Evolutionary conservation across 2,797 vertebrate genomes (phyloP).

Genomic region (Etheostoma nigrum): DNA sequence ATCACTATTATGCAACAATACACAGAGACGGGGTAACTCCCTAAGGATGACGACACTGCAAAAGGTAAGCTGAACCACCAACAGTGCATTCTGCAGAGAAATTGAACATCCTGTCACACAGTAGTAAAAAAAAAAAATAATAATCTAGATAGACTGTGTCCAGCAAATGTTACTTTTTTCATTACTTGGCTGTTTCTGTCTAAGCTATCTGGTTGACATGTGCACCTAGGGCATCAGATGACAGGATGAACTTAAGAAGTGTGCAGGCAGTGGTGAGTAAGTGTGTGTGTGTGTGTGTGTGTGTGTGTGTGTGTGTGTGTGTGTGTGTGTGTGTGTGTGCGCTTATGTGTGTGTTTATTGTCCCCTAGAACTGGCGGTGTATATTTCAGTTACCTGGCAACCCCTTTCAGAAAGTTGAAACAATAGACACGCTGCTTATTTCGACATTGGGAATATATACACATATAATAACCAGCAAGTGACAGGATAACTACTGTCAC

Average conservation of each 20-base stretch:
- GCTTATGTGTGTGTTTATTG: not conserved
- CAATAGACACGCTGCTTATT: constrained; percentile 38
- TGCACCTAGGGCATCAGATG: constrained; percentile 58
- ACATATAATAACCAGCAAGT: not conserved
- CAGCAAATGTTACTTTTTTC: not conserved
- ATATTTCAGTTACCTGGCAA: constrained; percentile 79
- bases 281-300: constrained; percentile 28
- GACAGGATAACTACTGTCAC: not conserved
- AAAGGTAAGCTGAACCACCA: too few relatives aligned
- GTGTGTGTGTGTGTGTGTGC: constrained; percentile 21
- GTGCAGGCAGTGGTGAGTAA: constrained; percentile 9
- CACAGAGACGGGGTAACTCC: constrained; percentile 8
- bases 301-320: constrained; percentile 15
- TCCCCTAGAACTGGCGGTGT: constrained; percentile 54
- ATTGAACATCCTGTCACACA: not conserved
- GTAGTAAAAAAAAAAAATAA: not conserved
- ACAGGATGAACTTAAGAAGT: constrained; percentile 47
- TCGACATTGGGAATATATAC: constrained; percentile 2
- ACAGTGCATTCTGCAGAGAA: too few relatives aligned
- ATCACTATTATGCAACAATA: constrained; percentile 41
- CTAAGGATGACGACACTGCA: not conserved
- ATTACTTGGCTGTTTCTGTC: constrained; percentile 45
- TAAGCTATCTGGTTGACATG: constrained; percentile 56
- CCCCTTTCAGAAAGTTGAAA: constrained; percentile 71
- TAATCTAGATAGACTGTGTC: not conserved